These are phyloP conservation scores for Helicolenus hilgendorfi DNA, from an alignment of 2,797 vertebrate genomes.

Conservation along the genomic window DNA sequence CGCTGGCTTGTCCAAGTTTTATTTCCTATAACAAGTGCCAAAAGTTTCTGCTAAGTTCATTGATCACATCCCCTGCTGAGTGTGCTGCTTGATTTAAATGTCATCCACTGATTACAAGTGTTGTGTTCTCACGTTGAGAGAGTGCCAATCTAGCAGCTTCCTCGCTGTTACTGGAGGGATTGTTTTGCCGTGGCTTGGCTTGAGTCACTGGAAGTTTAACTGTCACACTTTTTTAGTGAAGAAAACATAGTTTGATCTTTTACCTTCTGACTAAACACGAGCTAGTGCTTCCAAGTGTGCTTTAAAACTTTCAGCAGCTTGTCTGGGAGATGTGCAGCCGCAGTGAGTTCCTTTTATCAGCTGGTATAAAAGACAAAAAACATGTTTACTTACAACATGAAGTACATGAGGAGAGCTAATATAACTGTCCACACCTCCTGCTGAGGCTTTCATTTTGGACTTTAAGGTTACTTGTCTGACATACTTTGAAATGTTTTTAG, in stretches of 20 bases:
- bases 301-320: slow-evolving; percentile 7
- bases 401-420: not conserved
- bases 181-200: not conserved
- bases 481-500: not conserved
- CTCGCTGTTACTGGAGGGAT: not conserved
- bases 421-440: not conserved
- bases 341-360: not conserved
- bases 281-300: not conserved
- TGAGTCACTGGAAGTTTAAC: not conserved
- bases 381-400: slow-evolving; percentile 9
- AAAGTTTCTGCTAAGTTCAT: not conserved
- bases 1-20: not conserved
- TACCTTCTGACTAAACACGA: slow-evolving; percentile 14
- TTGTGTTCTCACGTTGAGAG: not conserved
- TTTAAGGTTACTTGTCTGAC: not conserved
- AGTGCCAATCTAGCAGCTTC: not conserved
- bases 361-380: slow-evolving; percentile 1
- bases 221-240: not conserved
- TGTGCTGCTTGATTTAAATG: slow-evolving; percentile 8
- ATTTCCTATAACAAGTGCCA: not conserved
- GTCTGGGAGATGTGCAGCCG: not conserved
- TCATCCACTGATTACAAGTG: slow-evolving; percentile 17
- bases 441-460: not conserved
- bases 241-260: slow-evolving; percentile 24
- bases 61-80: slow-evolving; percentile 7